A percentile compares a stretch with the other conserved stretches of the same genome.
These are phyloP conservation scores for Meandrina meandrites DNA, from an alignment of 92 coral and sea anemone genomes.

Conservation along the genomic window DNA sequence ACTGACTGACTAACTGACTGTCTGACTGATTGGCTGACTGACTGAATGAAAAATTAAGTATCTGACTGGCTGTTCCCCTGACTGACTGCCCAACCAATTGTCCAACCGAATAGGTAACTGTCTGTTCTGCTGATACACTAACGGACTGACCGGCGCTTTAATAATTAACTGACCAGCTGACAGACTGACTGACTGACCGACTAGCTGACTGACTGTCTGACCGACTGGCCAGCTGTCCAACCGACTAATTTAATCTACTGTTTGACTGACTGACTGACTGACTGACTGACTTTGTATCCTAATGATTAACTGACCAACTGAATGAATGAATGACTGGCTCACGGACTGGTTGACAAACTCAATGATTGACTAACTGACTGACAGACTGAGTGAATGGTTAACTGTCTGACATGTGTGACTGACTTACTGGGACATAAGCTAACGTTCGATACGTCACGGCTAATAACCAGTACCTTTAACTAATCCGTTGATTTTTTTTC, in stretches of 20 bases:
- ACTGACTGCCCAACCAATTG: too few relatives aligned
- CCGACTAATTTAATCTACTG: neutral
- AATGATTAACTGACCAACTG: too few relatives aligned
- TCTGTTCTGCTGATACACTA: neutral
- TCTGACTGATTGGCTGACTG: too few relatives aligned
- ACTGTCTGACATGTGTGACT: neutral
- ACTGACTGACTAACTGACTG: too few relatives aligned
- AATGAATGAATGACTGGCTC: neutral
- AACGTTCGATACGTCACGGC: neutral
- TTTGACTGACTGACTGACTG: neutral
- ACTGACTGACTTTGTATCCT: neutral
- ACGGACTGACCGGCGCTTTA: neutral
- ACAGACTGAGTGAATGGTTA: neutral
- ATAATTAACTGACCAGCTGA: neutral
- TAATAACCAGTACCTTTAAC: neutral
- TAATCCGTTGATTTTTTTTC: neutral
- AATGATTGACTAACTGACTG: neutral
- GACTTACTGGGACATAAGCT: neutral
- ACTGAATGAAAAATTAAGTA: too few relatives aligned
- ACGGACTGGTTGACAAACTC: neutral
- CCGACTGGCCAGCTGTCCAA: neutral
- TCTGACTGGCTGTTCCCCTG: too few relatives aligned
- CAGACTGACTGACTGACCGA: conserved; percentile 8
- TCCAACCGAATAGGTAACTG: neutral
- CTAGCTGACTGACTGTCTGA: neutral